These are phyloP conservation scores for Rhinophrynus dorsalis DNA, from an alignment of 2,797 vertebrate species.

Conservation along the genomic window DNA sequence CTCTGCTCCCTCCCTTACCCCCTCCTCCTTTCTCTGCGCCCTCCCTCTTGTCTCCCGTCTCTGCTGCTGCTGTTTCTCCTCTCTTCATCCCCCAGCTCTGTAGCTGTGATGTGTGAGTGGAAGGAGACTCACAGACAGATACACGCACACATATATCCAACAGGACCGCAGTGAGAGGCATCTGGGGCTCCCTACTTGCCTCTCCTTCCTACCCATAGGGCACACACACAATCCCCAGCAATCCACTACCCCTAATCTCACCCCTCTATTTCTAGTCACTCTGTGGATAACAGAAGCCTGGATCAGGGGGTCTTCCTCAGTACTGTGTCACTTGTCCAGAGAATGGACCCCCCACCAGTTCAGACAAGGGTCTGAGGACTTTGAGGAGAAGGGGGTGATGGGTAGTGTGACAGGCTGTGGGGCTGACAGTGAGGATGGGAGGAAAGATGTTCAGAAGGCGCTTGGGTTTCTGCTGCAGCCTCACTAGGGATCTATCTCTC, in stretches of 20 bases:
- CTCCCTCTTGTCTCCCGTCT: neutral
- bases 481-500: conserved; percentile 9
- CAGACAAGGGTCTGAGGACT: neutral
- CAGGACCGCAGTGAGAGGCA: conserved; percentile 33
- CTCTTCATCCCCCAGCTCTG: conserved; percentile 20
- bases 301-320: too few species aligned
- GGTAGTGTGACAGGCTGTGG: conserved; percentile 7
- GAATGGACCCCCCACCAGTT: conserved; percentile 1
- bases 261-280: too few species aligned
- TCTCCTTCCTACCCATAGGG: neutral
- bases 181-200: neutral
- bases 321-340: neutral
- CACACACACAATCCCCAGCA: neutral
- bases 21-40: neutral
- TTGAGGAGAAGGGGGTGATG: neutral
- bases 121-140: too few species aligned
- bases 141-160: conserved; percentile 7
- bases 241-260: neutral
- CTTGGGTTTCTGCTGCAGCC: conserved; percentile 12
- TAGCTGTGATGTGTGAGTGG: conserved; percentile 13
- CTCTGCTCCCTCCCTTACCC: neutral
- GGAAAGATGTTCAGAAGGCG: conserved; percentile 9
- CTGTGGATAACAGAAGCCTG: too few species aligned
- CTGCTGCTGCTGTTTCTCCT: neutral
- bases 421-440: neutral